Evolutionary conservation across 2,888 invertebrate genomes (phyloP).

Genomic region (Oxyscelio sp.): DNA sequence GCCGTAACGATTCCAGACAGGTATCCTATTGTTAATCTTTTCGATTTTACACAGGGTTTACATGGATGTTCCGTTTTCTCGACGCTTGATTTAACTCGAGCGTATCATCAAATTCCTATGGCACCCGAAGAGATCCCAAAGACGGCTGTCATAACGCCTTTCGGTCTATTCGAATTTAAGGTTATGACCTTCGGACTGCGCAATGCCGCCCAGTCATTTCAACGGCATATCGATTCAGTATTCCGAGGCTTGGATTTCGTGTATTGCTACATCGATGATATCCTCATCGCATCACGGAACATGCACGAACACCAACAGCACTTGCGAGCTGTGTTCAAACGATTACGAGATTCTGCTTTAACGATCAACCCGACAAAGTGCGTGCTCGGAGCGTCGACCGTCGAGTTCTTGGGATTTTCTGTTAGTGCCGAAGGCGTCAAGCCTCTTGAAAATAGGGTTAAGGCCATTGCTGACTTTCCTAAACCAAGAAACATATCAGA

Average conservation of each 20-base stretch:
- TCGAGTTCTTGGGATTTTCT: background rate
- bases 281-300: background rate
- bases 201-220: conserved; percentile 84
- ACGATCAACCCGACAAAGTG: conserved; percentile 44
- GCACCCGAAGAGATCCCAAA: background rate
- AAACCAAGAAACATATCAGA: background rate
- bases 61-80: background rate
- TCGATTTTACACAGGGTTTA: background rate
- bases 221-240: conserved; percentile 77
- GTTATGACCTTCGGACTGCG: conserved; percentile 83
- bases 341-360: conserved; percentile 44
- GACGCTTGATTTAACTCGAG: background rate
- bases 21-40: conserved; percentile 76
- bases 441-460: conserved; percentile 14
- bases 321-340: conserved; percentile 54
- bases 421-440: conserved; percentile 1
- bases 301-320: conserved; percentile 68
- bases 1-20: conserved; percentile 79
- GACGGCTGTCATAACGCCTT: background rate
- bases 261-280: background rate
- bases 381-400: background rate
- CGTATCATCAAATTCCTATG: conserved; percentile 58
- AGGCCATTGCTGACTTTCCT: background rate
- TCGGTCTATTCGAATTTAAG: conserved; percentile 80
- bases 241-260: background rate